Conservation (phyloP, 2,888 invertebrate species). For the Drosophila sordidula region DNA sequence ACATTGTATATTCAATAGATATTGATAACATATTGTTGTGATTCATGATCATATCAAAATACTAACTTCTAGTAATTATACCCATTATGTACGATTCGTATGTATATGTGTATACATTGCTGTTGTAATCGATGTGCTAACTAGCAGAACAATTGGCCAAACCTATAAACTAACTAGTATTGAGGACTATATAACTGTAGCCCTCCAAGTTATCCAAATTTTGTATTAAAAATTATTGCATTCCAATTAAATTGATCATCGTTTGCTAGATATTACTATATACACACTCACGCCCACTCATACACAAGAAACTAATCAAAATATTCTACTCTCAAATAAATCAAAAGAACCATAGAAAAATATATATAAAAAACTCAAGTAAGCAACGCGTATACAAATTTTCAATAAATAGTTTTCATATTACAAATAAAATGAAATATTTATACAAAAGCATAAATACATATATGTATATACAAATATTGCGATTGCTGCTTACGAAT, state of each 20-base stretch:
- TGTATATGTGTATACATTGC: constrained; percentile 50
- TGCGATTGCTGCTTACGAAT: constrained; percentile 38
- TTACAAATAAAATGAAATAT: constrained; percentile 54
- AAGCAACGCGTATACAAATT: constrained; percentile 64
- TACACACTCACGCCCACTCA: constrained; percentile 18
- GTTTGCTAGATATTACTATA: constrained; percentile 41
- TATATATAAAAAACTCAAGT: constrained; percentile 45
- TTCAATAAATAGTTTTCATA: constrained; percentile 68
- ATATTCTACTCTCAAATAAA: constrained; percentile 48
- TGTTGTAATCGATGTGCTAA: constrained; percentile 61
- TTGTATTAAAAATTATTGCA: constrained; percentile 52
- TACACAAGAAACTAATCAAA: constrained; percentile 37
- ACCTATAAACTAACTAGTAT: constrained; percentile 33
- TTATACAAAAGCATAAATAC: constrained; percentile 27
- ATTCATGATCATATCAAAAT: constrained; percentile 77
- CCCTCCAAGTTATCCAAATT: constrained; percentile 23
- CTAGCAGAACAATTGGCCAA: constrained; percentile 63
- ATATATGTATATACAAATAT: constrained; percentile 13
- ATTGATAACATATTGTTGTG: constrained; percentile 74
- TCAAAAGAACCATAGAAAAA: constrained; percentile 50
- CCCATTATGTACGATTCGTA: constrained; percentile 39
- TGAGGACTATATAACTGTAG: constrained; percentile 14
- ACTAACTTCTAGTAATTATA: constrained; percentile 57
- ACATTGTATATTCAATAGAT: constrained; percentile 56
- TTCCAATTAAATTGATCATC: constrained; percentile 59